A percentile compares a stretch with the other conserved stretches of the same genome.
phyloP scores from a whole-genome alignment of 2,113 vertebrate species.

The Tetrao urogallus region DNA sequence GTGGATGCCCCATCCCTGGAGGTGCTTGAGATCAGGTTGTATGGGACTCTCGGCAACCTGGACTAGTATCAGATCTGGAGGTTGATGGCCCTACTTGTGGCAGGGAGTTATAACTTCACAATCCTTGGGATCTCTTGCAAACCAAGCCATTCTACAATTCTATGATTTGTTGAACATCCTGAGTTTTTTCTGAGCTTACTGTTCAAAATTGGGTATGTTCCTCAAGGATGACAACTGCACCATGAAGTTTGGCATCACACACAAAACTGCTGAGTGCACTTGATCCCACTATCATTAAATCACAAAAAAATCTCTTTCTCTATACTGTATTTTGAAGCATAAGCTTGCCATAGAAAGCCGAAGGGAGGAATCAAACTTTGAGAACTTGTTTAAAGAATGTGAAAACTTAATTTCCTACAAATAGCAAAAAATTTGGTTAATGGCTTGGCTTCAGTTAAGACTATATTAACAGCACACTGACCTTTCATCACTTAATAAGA shows the following conservation, averaged over 20 bases:
- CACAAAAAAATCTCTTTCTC: background rate
- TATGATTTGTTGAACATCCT: no score
- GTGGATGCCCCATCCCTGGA: no score
- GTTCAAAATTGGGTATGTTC: no score
- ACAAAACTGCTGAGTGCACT: no score
- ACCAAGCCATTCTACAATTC: no score
- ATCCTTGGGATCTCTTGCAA: no score
- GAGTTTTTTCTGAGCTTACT: background rate
- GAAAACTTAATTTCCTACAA: slow-evolving; percentile 37
- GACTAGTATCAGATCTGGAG: no score
- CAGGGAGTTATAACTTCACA: no score
- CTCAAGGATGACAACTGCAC: background rate
- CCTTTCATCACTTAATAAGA: background rate
- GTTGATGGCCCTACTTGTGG: no score
- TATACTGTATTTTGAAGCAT: background rate
- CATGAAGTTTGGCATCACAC: no score
- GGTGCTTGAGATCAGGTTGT: no score
- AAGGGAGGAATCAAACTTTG: slow-evolving; percentile 12
- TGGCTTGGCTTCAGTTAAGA: background rate
- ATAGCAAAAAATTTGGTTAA: background rate
- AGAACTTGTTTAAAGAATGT: slow-evolving; percentile 46
- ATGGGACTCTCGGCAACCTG: no score
- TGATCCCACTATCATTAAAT: background rate
- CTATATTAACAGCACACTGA: background rate
- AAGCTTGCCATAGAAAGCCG: background rate